Conservation (phyloP, 2,888 invertebrate genomes). For the Cephus sareptanus region DNA sequence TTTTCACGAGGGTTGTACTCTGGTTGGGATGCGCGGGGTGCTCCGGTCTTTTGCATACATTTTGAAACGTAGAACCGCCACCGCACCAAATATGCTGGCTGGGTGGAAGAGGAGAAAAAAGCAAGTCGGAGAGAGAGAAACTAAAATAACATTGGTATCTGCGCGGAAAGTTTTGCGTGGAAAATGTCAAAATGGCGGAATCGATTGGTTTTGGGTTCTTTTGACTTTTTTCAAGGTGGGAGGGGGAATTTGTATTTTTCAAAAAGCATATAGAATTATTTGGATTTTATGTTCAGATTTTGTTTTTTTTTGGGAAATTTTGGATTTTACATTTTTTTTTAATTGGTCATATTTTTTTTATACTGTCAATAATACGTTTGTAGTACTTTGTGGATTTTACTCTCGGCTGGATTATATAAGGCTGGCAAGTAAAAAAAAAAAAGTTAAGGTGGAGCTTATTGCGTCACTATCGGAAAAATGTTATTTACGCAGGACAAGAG, state of each 20-base stretch:
- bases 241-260: neutral
- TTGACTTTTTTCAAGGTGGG: neutral
- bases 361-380: too few species aligned
- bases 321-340: too few species aligned
- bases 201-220: neutral
- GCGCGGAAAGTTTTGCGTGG: neutral
- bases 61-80: slow-evolving; percentile 58
- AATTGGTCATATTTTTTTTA: too few species aligned
- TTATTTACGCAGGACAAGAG: slow-evolving; percentile 62
- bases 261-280: too few species aligned
- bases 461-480: slow-evolving; percentile 62
- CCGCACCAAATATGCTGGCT: slow-evolving; percentile 55
- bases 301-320: too few species aligned
- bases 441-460: slow-evolving; percentile 38
- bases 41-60: slow-evolving; percentile 64
- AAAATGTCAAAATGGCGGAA: neutral
- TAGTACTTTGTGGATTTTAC: neutral
- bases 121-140: slow-evolving; percentile 19
- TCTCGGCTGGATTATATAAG: neutral
- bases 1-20: slow-evolving; percentile 53
- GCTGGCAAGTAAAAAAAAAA: neutral
- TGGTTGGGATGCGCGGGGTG: slow-evolving; percentile 61
- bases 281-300: too few species aligned
- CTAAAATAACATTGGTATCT: slow-evolving; percentile 6
- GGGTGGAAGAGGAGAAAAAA: slow-evolving; percentile 32